Percentiles rank a stretch among this genome's conserved stretches.
phyloP scores from a whole-genome alignment of 1,140 invertebrate genomes.

The Globodera rostochiensis region DNA sequence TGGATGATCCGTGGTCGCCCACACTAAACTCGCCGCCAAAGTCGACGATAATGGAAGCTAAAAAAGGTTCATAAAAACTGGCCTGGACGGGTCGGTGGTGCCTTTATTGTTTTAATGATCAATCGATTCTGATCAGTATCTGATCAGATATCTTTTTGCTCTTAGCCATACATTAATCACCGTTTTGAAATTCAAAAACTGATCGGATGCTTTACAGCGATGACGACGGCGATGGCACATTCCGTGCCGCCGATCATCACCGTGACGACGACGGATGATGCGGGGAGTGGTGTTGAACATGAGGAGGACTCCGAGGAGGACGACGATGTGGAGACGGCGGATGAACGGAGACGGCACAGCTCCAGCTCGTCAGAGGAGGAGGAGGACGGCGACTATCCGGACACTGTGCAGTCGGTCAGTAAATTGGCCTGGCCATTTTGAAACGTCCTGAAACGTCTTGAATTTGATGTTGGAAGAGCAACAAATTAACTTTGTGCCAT shows the following conservation, averaged over 20 bases:
- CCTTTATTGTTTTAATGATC: no score
- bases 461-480: no score
- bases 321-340: slow-evolving; percentile 47
- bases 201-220: not conserved
- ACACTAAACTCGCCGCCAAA: slow-evolving; percentile 16
- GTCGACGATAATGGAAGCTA: slow-evolving; percentile 1
- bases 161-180: no score
- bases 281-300: slow-evolving; percentile 3
- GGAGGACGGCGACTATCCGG: slow-evolving; percentile 63
- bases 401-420: slow-evolving; percentile 41
- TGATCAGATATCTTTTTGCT: no score
- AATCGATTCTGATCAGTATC: no score
- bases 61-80: no score
- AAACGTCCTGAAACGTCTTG: no score
- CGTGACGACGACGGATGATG: slow-evolving; percentile 24
- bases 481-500: no score
- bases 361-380: slow-evolving; percentile 19
- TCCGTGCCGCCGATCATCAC: slow-evolving; percentile 39
- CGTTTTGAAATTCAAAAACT: no score
- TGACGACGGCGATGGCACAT: not conserved
- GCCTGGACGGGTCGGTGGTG: no score
- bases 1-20: slow-evolving; percentile 56
- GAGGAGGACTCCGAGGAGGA: slow-evolving; percentile 49
- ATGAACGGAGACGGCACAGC: slow-evolving; percentile 33
- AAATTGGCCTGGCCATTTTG: no score